These are phyloP conservation scores for Lithophane semibrunnea DNA, from an alignment of 2,888 invertebrate genomes.

Conservation along the genomic window DNA sequence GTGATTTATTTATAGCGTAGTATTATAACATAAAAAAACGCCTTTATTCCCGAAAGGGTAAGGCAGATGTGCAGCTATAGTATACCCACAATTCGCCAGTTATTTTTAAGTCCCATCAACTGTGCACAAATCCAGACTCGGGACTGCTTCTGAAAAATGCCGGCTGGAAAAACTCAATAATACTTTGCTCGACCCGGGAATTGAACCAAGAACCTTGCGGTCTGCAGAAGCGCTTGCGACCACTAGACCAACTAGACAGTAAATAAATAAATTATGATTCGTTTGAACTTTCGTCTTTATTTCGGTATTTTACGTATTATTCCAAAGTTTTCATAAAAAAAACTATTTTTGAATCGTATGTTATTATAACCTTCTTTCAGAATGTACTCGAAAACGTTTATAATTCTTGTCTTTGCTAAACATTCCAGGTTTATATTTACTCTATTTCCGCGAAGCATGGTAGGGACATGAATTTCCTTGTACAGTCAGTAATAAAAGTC, in stretches of 20 bases:
- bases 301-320: background rate
- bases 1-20: background rate
- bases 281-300: background rate
- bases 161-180: background rate
- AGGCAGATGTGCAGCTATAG: too few relatives aligned
- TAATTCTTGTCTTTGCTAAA: conserved; percentile 3
- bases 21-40: background rate
- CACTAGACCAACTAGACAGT: background rate
- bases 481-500: too few relatives aligned
- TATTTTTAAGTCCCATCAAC: background rate
- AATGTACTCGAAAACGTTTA: conserved; percentile 3
- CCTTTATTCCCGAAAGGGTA: background rate
- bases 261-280: background rate
- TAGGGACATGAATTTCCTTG: too few relatives aligned
- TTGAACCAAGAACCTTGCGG: background rate
- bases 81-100: too few relatives aligned
- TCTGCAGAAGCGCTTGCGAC: background rate
- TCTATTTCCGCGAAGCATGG: too few relatives aligned
- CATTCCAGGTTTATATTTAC: too few relatives aligned
- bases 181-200: background rate
- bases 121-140: background rate
- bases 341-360: background rate
- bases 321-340: background rate
- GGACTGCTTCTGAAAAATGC: background rate
- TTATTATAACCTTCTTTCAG: background rate